Percentiles rank a stretch among this genome's conserved stretches.
Conservation (phyloP, 2,797 vertebrate species). For the Crocidura indochinensis region DNA sequence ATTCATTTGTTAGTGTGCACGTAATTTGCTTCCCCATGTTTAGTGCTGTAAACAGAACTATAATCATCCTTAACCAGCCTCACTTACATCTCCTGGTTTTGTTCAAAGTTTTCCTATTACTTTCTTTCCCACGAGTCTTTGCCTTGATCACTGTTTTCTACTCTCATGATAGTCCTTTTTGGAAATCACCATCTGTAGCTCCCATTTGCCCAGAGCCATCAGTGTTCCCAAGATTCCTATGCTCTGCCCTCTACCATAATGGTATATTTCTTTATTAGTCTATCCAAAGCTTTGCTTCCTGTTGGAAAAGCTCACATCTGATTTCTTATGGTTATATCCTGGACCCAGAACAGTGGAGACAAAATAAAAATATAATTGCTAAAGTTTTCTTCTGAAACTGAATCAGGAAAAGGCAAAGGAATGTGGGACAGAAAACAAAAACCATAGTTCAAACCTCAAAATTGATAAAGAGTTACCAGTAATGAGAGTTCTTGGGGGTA, state of each 20-base stretch:
- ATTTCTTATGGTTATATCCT: not conserved
- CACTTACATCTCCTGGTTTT: not conserved
- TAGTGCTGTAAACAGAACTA: not conserved
- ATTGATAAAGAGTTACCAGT: slow-evolving; percentile 64
- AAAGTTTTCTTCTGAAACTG: not conserved
- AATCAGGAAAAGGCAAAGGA: not conserved
- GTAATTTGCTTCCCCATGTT: not conserved
- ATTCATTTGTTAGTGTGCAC: not conserved
- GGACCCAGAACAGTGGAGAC: not conserved
- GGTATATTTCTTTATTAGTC: not conserved
- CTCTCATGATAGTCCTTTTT: not conserved
- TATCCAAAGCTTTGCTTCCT: not conserved
- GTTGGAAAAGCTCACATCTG: not conserved
- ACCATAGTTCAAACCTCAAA: slow-evolving; percentile 37
- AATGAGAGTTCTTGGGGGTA: slow-evolving; percentile 72
- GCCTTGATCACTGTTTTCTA: not conserved
- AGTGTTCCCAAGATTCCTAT: too few relatives aligned
- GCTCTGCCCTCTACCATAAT: not conserved
- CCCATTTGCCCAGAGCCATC: not conserved
- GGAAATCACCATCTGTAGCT: not conserved
- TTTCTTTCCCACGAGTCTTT: not conserved
- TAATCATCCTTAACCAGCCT: not conserved
- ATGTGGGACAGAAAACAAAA: not conserved
- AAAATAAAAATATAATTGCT: not conserved
- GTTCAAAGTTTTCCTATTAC: not conserved